Conservation (phyloP, 2,888 invertebrate genomes). For the Drymonia ruficornis region DNA sequence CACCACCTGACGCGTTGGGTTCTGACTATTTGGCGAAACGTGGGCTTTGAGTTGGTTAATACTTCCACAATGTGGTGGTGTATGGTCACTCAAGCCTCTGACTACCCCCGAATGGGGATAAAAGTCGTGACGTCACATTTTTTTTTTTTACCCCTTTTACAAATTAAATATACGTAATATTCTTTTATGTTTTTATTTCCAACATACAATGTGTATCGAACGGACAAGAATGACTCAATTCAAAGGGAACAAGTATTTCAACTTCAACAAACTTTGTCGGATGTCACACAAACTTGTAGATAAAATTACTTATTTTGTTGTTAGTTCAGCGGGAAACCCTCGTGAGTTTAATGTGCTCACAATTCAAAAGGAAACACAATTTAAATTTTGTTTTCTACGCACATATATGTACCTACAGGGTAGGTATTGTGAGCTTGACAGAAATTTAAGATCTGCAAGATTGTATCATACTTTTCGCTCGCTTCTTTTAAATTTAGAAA, state of each 20-base stretch:
- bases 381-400: neutral
- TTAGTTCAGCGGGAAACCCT: slow-evolving; percentile 14
- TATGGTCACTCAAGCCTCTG: too few species aligned
- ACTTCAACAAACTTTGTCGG: slow-evolving; percentile 33
- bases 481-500: too few species aligned
- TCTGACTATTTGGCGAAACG: too few species aligned
- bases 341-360: slow-evolving; percentile 26
- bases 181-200: neutral
- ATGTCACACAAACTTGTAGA: slow-evolving; percentile 33
- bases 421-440: too few species aligned
- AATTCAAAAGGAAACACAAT: neutral
- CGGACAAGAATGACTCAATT: slow-evolving; percentile 28
- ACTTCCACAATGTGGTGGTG: too few species aligned
- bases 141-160: too few species aligned
- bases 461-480: too few species aligned
- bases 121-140: too few species aligned
- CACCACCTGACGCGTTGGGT: too few species aligned
- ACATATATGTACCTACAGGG: neutral
- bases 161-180: neutral
- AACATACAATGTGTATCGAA: neutral
- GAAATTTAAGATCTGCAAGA: too few species aligned
- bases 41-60: too few species aligned
- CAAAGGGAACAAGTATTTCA: slow-evolving; percentile 30
- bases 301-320: slow-evolving; percentile 41
- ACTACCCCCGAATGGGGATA: too few species aligned